Base-by-base conservation (phyloP, 2,888 invertebrate species). In the Meliscaeva auricollis region DNA sequence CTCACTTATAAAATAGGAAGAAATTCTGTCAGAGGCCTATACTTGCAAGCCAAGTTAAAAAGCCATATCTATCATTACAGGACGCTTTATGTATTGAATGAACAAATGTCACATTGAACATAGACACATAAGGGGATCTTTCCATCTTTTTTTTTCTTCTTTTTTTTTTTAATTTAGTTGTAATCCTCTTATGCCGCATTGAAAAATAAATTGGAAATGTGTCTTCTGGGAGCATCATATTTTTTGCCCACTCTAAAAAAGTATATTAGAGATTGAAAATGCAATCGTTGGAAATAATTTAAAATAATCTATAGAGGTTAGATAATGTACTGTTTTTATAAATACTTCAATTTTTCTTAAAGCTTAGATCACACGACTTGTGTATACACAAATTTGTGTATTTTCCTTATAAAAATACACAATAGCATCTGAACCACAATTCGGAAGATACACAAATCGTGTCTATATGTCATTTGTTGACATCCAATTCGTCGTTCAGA, bases 181-280 rank as follows among this genome's bases (percentile, higher is more conserved):
- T 82, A 82, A 82, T 82, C 81, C 76, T 82, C 81, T 82, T 76
- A 82, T 35, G 66, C 17, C 13, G 70, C 58, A 82, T 76, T 82
- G 81, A 50, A 82, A 82, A 82, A 82, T 82, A 82, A 82, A 82
- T 82, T 76, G 76, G 58, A 76, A 82, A 82, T 60, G 64, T 58
- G 50, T 72, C 70, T 66, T 72, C 32, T 74, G 66, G 46, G 38
- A 60, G 38, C 32, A 52, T 73, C n/a, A 50, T 15, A 60, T 48
- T 54, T 62, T 66, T 68, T 75, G 35, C 68, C 56, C 58, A 17
- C 32, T 41, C 38, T 52, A n/a, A 52, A 11, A 32, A 70, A 77
- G 48, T 15, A 66, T n/a, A 35, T 46, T 20, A 46, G 20, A 35
- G 26, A 62, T 15, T 62, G 26, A 44, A 58, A 5, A 38, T 20